Percentiles rank a stretch among this genome's conserved stretches.
These are phyloP conservation scores for Arctocebus calabarensis DNA, from an alignment of 2,797 vertebrate species.

Conservation along the genomic window DNA sequence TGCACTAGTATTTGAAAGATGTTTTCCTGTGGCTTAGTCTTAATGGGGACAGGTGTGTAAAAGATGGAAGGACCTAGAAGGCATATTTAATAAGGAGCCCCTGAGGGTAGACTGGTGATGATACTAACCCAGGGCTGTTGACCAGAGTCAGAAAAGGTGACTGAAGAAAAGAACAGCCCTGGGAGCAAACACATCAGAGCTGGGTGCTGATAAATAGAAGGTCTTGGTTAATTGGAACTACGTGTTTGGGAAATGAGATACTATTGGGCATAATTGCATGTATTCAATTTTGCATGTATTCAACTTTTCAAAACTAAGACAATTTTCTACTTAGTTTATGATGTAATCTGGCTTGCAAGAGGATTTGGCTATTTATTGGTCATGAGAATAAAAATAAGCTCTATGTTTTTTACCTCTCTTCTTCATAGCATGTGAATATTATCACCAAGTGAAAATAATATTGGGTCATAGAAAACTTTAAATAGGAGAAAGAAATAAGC, in stretches of 20 bases:
- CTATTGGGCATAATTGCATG: neutral
- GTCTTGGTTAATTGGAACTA: neutral
- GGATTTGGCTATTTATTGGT: neutral
- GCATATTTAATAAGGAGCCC: neutral
- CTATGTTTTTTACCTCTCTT: neutral
- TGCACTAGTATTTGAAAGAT: neutral
- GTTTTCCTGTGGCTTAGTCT: neutral
- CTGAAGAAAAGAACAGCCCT: neutral
- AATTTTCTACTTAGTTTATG: neutral
- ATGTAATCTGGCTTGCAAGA: neutral
- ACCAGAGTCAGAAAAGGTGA: neutral
- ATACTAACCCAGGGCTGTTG: neutral
- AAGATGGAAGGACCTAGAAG: neutral
- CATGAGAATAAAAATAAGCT: neutral
- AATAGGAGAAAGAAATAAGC: neutral
- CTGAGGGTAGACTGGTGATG: neutral
- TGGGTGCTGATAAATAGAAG: neutral
- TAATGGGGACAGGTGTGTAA: neutral
- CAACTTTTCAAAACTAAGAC: neutral
- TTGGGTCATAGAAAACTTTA: neutral
- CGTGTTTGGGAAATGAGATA: neutral
- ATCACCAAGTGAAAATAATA: neutral
- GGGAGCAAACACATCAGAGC: neutral
- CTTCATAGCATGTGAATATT: conserved; percentile 1
- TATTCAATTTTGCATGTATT: neutral